phyloP scores from a whole-genome alignment of 2,888 invertebrate species.

The Trileptium ribeirensis region DNA sequence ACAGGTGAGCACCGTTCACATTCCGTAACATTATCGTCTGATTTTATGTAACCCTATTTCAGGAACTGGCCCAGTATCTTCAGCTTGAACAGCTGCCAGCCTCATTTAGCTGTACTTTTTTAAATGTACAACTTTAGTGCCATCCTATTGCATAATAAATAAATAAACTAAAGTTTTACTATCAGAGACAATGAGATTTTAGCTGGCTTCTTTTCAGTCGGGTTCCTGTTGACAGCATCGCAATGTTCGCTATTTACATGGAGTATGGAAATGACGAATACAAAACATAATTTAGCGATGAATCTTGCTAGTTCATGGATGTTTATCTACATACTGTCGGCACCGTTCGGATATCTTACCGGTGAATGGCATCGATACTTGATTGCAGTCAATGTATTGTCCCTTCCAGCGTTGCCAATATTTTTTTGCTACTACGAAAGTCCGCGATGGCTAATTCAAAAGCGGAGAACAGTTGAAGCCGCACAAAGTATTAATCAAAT shows the following conservation, averaged over 20 bases:
- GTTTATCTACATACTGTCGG: slow-evolving; percentile 17
- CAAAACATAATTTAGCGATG: slow-evolving; percentile 10
- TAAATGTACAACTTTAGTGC: no score
- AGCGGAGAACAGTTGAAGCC: background rate
- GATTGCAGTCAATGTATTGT: background rate
- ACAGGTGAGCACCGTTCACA: no score
- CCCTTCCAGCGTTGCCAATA: background rate
- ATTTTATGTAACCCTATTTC: no score
- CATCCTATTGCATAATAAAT: no score
- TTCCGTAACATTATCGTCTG: no score
- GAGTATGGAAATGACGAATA: slow-evolving; percentile 20
- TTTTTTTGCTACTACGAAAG: slow-evolving; percentile 4
- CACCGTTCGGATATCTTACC: slow-evolving; percentile 1
- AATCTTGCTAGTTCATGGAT: slow-evolving; percentile 17
- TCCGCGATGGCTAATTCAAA: slow-evolving; percentile 24
- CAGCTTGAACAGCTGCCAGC: no score
- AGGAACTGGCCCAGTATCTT: no score
- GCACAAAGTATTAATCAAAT: background rate
- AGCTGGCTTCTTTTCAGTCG: no score
- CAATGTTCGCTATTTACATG: slow-evolving; percentile 10
- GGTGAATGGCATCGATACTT: slow-evolving; percentile 1
- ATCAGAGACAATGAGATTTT: no score
- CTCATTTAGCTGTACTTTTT: no score
- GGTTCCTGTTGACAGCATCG: background rate
- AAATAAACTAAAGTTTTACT: no score